These are phyloP conservation scores for Morone chrysops DNA, from an alignment of 2,113 vertebrate genomes.

Conservation along the genomic window DNA sequence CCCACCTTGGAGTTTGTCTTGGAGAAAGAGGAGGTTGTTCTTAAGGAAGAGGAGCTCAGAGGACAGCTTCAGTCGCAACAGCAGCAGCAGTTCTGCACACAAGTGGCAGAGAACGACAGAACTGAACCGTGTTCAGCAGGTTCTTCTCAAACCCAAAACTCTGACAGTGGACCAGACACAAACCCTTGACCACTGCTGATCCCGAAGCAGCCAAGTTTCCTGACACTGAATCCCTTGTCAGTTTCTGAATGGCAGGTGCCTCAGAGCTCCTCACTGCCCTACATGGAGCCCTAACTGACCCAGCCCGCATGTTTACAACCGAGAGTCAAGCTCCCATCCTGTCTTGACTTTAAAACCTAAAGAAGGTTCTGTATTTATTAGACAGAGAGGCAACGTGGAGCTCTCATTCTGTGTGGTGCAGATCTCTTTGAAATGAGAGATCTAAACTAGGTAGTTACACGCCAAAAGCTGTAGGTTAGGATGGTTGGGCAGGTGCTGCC, in stretches of 20 bases:
- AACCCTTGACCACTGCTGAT: constrained; percentile 52
- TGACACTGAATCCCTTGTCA: constrained; percentile 22
- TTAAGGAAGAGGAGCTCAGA: constrained; percentile 47
- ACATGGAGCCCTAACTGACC: constrained; percentile 39
- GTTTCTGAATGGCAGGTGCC: constrained; percentile 49
- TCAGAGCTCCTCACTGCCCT: constrained; percentile 64
- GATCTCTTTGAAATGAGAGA: neutral
- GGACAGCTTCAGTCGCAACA: constrained; percentile 4
- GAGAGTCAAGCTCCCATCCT: neutral
- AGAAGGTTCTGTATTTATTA: constrained; percentile 16
- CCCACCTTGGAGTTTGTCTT: constrained; percentile 81
- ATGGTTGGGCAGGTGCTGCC: constrained; percentile 18
- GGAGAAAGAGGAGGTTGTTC: constrained; percentile 63
- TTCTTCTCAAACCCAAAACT: constrained; percentile 32
- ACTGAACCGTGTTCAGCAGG: constrained; percentile 32
- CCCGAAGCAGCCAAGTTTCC: constrained; percentile 17
- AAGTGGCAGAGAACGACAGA: constrained; percentile 25
- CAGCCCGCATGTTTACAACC: constrained; percentile 45
- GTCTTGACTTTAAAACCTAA: constrained; percentile 24
- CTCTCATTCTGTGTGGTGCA: constrained; percentile 17
- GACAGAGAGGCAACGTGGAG: neutral
- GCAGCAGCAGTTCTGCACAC: constrained; percentile 28
- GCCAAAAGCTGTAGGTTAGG: constrained; percentile 5
- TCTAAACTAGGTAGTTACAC: constrained; percentile 32
- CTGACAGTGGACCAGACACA: constrained; percentile 35